A percentile compares a stretch with the other conserved stretches of the same genome.
phyloP scores from a whole-genome alignment of 2,888 invertebrate genomes.

The Omphaloscelis lunosa region DNA sequence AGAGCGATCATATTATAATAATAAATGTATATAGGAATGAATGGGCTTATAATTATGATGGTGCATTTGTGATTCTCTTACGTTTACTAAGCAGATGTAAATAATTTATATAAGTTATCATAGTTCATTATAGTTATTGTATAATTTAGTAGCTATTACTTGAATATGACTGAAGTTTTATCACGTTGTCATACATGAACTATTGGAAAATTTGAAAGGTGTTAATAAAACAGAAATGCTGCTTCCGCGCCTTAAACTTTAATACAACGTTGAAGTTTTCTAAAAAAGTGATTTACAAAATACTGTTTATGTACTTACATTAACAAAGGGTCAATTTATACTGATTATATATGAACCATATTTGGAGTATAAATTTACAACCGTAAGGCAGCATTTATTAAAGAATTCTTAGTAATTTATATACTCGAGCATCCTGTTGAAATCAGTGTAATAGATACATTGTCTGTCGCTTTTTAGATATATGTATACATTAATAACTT shows the following conservation, averaged over 20 bases:
- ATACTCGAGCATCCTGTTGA: constrained; percentile 56
- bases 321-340: constrained; percentile 63
- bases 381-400: constrained; percentile 65
- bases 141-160: constrained; percentile 82
- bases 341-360: constrained; percentile 58
- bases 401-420: constrained; percentile 53
- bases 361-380: constrained; percentile 65
- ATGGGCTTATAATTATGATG: constrained; percentile 82
- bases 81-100: constrained; percentile 84
- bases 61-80: constrained; percentile 85
- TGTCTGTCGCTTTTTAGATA: constrained; percentile 71
- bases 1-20: constrained; percentile 76
- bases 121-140: constrained; percentile 79
- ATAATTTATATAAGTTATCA: constrained; percentile 87
- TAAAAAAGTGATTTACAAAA: constrained; percentile 56
- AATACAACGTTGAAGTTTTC: constrained; percentile 48
- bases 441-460: constrained; percentile 57
- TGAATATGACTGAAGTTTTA: constrained; percentile 82
- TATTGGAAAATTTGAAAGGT: constrained; percentile 31
- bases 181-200: constrained; percentile 58
- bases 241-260: constrained; percentile 60
- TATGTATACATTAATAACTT: constrained; percentile 60
- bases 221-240: constrained; percentile 64
- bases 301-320: constrained; percentile 65
- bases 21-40: constrained; percentile 82